Evolutionary conservation across 2,797 vertebrate species (phyloP).

Genomic region (Ataeniobius toweri): DNA sequence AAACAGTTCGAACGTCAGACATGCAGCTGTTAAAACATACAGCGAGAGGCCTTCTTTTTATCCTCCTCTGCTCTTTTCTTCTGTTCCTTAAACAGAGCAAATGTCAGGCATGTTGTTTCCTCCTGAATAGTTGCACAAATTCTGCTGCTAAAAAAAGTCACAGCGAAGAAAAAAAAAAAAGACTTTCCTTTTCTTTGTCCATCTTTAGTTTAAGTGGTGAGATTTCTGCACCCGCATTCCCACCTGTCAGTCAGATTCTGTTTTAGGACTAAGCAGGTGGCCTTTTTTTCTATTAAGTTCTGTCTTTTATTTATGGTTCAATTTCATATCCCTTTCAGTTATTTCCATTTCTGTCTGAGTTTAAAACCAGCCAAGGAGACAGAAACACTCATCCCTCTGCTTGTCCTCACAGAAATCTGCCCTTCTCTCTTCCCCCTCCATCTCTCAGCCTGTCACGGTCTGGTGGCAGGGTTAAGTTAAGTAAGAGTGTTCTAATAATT

Average conservation of each 20-base stretch:
- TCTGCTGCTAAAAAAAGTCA: slow-evolving; percentile 28
- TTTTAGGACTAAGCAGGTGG: background rate
- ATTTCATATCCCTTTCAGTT: background rate
- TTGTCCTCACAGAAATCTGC: slow-evolving; percentile 67
- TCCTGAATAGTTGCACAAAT: slow-evolving; percentile 54
- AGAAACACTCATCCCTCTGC: slow-evolving; percentile 67
- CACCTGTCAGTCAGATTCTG: slow-evolving; percentile 22
- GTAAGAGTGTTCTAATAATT: slow-evolving; percentile 94
- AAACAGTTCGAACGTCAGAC: slow-evolving; percentile 27
- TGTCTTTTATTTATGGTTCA: background rate
- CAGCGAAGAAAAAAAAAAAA: slow-evolving; percentile 16
- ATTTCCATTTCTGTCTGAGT: slow-evolving; percentile 36
- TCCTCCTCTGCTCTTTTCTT: slow-evolving; percentile 34
- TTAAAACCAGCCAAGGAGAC: slow-evolving; percentile 68
- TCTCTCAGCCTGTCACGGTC: slow-evolving; percentile 80
- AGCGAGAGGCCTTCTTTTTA: slow-evolving; percentile 53
- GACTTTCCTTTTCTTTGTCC: slow-evolving; percentile 3
- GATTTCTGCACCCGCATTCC: slow-evolving; percentile 19
- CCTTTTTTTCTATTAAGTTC: background rate
- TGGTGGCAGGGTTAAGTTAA: slow-evolving; percentile 86
- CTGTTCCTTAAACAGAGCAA: slow-evolving; percentile 48
- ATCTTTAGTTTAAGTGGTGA: slow-evolving; percentile 11
- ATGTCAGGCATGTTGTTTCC: slow-evolving; percentile 63
- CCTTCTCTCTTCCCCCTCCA: slow-evolving; percentile 54
- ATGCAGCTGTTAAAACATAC: slow-evolving; percentile 75